Conservation (phyloP, 35 echinoderm and acorn worm species). For the Amphiura filiformis region DNA sequence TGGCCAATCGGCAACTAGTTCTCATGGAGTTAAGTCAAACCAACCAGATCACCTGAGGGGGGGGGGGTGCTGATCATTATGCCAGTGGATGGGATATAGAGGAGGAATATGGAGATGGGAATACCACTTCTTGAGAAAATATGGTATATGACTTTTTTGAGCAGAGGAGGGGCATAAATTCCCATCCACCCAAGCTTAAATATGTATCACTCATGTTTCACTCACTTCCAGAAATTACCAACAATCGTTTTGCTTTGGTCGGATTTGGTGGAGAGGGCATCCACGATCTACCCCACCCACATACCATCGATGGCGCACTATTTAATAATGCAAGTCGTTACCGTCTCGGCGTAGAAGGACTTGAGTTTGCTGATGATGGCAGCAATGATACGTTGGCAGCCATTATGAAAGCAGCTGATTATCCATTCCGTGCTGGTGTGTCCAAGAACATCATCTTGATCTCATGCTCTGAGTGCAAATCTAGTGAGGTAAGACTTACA, state of each 20-base stretch:
- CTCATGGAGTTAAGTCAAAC: too few relatives aligned
- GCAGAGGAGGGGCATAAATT: too few relatives aligned
- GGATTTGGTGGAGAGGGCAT: slow-evolving; percentile 74
- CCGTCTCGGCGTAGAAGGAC: slow-evolving; percentile 14
- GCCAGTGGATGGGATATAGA: too few relatives aligned
- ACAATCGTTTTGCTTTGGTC: slow-evolving; percentile 68
- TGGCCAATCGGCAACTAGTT: too few relatives aligned
- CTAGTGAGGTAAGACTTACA: slow-evolving; percentile 39
- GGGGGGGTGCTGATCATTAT: too few relatives aligned
- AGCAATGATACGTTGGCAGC: slow-evolving; percentile 71
- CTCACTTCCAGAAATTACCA: too few relatives aligned
- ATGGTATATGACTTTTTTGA: too few relatives aligned
- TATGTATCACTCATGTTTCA: too few relatives aligned
- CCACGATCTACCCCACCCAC: slow-evolving; percentile 38
- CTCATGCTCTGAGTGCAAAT: slow-evolving; percentile 62
- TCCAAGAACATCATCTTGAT: slow-evolving; percentile 86
- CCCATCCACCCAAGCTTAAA: too few relatives aligned
- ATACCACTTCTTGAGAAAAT: too few relatives aligned
- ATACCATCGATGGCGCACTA: slow-evolving; percentile 76
- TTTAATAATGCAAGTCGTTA: slow-evolving; percentile 42
- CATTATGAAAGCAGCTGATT: slow-evolving; percentile 59
- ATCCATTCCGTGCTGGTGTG: slow-evolving; percentile 94
- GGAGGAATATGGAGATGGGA: too few relatives aligned
- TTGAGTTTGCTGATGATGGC: slow-evolving; percentile 64
- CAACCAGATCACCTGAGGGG: too few relatives aligned